Base-by-base conservation (phyloP, 2,113 vertebrate genomes). In the Thymallus thymallus region DNA sequence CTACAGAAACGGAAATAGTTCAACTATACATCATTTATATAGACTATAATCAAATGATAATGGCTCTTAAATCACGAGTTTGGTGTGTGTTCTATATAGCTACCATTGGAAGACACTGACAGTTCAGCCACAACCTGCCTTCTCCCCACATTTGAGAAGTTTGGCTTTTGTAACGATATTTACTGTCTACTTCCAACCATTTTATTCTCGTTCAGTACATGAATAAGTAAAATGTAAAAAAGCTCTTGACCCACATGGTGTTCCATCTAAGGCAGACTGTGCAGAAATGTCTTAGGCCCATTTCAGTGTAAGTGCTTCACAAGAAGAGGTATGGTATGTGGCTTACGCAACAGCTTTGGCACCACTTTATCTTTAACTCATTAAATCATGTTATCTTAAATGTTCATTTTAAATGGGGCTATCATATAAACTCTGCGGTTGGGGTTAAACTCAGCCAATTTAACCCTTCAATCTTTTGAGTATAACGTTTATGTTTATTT, bases 151-250 rank as follows among this genome's bases (percentile, higher is more conserved):
- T 51, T 51, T 51, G 48, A 51, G 48, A 51, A 51, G 48, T 51
- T 51, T 51, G 48, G 48, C 48, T 51, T 51, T 51, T 51, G 5
- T 51, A 51, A 14, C 4, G 16, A 16, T 16, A 51, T 51, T 18
- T 51, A 51, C 48, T 51, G 48, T 51, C 48, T 51, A 51, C 48
- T 58, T 51, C 29, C 56, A n/a, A 24, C 23, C 77, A 10, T 16
- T 82, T 84, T 83, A 80, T 77, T 80, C 81, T 78, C 46, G 60
- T 87, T 83, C 80, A 87, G 79, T 88, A 85, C 88, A 91, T 91
- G 79, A 92, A 93, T 89, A 90, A 92, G 85, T 90, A 75, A 90
- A 74, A 88, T 61, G 72, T 78, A 88, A 82, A 92, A 92, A 89
- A 88, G 83, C 88, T 83, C 80, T 75, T 82, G 81, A 83, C 85